Evolutionary conservation across 2,888 invertebrate species (phyloP), one percentile per base, ranked within the genome.

Genomic region (Dinocampus coccinellae): DNA sequence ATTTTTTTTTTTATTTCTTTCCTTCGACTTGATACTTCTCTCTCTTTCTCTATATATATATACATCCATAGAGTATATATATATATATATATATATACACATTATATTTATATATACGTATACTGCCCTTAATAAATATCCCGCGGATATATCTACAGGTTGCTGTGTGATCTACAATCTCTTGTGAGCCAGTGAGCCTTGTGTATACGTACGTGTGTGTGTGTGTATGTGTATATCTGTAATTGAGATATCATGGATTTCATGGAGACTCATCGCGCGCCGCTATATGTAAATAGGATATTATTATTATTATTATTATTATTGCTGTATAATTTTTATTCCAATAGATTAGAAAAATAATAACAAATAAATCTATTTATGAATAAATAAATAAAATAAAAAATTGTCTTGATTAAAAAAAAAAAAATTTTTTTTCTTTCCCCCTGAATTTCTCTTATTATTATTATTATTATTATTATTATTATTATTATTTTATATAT

Each of bases 251-350:
- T 84, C 83, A n/a, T n/a, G n/a, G 77, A 61, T 55, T 63, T 47
- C 63, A 24, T 16, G 26, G 34, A 22, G 53, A 16, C 33, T 55
- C 20, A 24, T n/a, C 34, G 52, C 74, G 78, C 80, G 79, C 79
- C n/a, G 80, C 83, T 78, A 82, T 84, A 86, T 86, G 84, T 83
- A 84, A 85, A 86, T 86, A 82, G 78, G 78, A 81, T 83, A 80
- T 79, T 80, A 79, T 79, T 83, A 29, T 11, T 26, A 24, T 39
- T 24, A 11, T 20, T 39, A 22, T 34, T 61, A 82, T 82, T 82
- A 81, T 80, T 80, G 82, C 82, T 79, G 76, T 74, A 73, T 76
- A 73, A 77, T 82, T 76, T 80, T 83, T 85, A 84, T 85, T 84
- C 26, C 29, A 24, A 66, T 55, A n/a, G n/a, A 22, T 66, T 47